Evolutionary conservation across 2,113 vertebrate genomes (phyloP).

Genomic region (Delphinapterus leucas): DNA sequence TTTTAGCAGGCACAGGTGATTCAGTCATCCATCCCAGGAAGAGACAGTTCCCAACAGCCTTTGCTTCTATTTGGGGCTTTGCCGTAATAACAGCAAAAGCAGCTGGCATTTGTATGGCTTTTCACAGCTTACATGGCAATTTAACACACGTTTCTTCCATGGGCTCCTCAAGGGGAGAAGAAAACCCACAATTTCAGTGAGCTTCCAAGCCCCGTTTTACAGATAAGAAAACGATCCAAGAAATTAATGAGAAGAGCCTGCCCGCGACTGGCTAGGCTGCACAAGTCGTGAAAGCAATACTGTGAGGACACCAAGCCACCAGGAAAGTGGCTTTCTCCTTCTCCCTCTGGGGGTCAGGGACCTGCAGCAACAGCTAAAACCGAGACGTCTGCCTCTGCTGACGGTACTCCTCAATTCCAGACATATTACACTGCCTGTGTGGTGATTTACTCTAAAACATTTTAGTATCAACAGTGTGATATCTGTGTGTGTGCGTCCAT

Average conservation of each 20-base stretch:
- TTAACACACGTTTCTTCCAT: not conserved
- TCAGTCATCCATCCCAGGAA: not conserved
- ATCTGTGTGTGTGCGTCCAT: not conserved
- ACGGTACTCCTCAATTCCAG: not conserved
- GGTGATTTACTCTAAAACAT: not conserved
- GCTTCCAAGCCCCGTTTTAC: not conserved
- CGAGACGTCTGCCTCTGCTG: not conserved
- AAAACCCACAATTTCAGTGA: not conserved
- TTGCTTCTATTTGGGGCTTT: not conserved
- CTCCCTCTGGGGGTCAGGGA: not conserved
- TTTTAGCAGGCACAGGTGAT: not conserved
- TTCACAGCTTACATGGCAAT: not conserved
- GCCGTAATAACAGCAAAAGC: not conserved
- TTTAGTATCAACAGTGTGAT: not conserved
- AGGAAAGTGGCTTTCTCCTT: not conserved
- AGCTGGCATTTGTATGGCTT: not conserved
- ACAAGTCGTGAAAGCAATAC: not conserved
- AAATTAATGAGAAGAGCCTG: not conserved
- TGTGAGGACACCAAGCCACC: not conserved
- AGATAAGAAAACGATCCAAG: conserved; percentile 4
- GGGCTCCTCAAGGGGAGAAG: not conserved
- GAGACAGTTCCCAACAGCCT: not conserved
- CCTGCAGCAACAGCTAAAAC: not conserved
- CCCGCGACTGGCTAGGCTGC: not conserved
- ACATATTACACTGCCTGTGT: not conserved